Evolutionary conservation across 2,797 vertebrate genomes (phyloP).

Genomic region (Podarcis lilfordi): DNA sequence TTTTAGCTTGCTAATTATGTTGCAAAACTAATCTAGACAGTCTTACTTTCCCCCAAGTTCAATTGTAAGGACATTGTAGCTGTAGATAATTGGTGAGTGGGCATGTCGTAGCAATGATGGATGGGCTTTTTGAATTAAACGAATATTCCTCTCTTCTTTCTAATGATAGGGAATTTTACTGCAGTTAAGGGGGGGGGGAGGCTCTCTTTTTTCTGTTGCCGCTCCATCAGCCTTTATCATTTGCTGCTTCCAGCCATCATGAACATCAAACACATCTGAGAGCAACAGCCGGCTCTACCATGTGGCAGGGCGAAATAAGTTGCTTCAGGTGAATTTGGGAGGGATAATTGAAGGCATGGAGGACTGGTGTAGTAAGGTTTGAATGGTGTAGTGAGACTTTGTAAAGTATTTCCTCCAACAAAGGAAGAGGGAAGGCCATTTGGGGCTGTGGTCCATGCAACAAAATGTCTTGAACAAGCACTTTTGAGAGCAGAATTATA

Average conservation of each 20-base stretch:
- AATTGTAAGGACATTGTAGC: not conserved
- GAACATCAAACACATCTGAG: not conserved
- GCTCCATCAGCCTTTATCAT: constrained; percentile 1
- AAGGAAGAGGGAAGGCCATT: not conserved
- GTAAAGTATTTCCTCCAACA: not conserved
- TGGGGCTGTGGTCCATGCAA: too few relatives aligned
- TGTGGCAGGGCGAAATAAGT: not conserved
- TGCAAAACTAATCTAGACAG: constrained; percentile 20
- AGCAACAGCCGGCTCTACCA: not conserved
- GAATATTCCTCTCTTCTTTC: not conserved
- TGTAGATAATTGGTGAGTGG: not conserved
- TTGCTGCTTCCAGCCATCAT: not conserved
- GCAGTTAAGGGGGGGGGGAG: too few relatives aligned
- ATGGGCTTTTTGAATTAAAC: not conserved
- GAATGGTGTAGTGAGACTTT: not conserved
- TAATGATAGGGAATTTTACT: constrained; percentile 1
- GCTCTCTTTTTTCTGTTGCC: not conserved
- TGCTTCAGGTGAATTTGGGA: not conserved
- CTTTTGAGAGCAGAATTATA: not conserved
- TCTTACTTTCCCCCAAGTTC: constrained; percentile 17
- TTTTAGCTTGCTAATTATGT: constrained; percentile 27
- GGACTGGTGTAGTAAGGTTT: not conserved
- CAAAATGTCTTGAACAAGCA: not conserved
- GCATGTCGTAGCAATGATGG: constrained; percentile 3
- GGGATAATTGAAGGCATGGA: not conserved